Evolutionary conservation across 2,888 invertebrate genomes (phyloP).

Genomic region (Cerceris ruficornis): DNA sequence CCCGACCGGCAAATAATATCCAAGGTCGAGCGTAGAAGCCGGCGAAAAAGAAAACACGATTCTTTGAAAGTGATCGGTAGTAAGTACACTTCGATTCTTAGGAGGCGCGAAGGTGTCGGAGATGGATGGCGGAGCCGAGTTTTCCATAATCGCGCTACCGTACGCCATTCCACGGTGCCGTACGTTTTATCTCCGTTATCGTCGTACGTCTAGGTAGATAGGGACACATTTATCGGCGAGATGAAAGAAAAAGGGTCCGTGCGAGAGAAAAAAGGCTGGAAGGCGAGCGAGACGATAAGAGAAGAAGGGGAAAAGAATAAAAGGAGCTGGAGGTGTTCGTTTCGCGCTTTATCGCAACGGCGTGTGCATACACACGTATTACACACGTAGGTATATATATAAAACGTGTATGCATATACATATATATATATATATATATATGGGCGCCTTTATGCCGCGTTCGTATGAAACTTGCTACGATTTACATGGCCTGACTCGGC

Average conservation of each 20-base stretch:
- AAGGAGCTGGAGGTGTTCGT: slow-evolving; percentile 35
- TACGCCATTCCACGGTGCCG: slow-evolving; percentile 3
- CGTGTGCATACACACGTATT: slow-evolving; percentile 13
- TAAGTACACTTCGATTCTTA: not conserved
- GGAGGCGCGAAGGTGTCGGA: not conserved
- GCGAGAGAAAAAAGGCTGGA: slow-evolving; percentile 27
- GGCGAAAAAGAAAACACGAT: too few species aligned
- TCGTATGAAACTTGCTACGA: not conserved
- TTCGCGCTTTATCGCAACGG: slow-evolving; percentile 49
- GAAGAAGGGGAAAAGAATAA: slow-evolving; percentile 21
- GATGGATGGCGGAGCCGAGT: not conserved
- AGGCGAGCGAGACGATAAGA: slow-evolving; percentile 18
- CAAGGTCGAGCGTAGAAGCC: too few species aligned
- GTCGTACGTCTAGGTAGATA: slow-evolving; percentile 38
- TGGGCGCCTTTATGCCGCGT: not conserved
- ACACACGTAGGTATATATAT: not conserved
- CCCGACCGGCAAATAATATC: too few species aligned
- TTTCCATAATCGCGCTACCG: slow-evolving; percentile 12
- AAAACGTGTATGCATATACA: too few species aligned
- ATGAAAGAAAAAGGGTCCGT: slow-evolving; percentile 56
- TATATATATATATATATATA: too few species aligned
- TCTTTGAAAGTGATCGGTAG: not conserved
- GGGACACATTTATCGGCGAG: slow-evolving; percentile 51
- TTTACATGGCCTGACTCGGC: slow-evolving; percentile 6
- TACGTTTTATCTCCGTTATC: slow-evolving; percentile 49